A percentile compares a stretch with the other conserved stretches of the same genome.
Conservation (phyloP, 1,140 invertebrate genomes). For the Drosophila ananassae region DNA sequence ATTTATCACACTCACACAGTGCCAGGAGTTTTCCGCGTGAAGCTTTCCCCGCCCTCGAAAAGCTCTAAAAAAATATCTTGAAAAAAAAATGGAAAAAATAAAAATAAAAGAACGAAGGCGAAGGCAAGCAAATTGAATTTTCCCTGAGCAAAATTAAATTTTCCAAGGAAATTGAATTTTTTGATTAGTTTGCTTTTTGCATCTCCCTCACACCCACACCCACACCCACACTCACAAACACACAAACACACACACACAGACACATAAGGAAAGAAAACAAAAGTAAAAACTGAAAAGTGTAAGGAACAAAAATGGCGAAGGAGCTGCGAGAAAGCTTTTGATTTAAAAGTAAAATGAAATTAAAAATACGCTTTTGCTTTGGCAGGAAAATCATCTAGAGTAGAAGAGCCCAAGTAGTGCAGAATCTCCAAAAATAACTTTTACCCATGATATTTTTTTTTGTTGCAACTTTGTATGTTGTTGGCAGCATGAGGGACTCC, state of each 20-base stretch:
- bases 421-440: constrained; percentile 6
- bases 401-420: constrained; percentile 18
- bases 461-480: not conserved
- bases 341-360: constrained; percentile 82
- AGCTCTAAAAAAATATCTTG: constrained; percentile 27
- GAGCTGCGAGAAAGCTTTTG: constrained; percentile 50
- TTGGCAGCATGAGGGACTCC: not conserved
- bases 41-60: constrained; percentile 28
- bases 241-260: constrained; percentile 43
- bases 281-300: constrained; percentile 55
- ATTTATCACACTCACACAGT: constrained; percentile 33
- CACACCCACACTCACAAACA: not conserved
- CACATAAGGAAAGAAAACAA: constrained; percentile 38
- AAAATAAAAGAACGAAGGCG: constrained; percentile 44
- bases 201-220: constrained; percentile 54
- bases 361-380: constrained; percentile 55
- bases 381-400: not conserved
- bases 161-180: constrained; percentile 83
- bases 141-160: constrained; percentile 82
- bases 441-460: too few relatives aligned
- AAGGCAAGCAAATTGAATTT: constrained; percentile 81
- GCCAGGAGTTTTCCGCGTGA: constrained; percentile 19
- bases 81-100: constrained; percentile 49
- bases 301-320: constrained; percentile 40
- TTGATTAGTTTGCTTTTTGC: constrained; percentile 83